These are phyloP conservation scores for Cyanoderma ruficeps DNA, from an alignment of 2,113 vertebrate genomes.

Conservation along the genomic window DNA sequence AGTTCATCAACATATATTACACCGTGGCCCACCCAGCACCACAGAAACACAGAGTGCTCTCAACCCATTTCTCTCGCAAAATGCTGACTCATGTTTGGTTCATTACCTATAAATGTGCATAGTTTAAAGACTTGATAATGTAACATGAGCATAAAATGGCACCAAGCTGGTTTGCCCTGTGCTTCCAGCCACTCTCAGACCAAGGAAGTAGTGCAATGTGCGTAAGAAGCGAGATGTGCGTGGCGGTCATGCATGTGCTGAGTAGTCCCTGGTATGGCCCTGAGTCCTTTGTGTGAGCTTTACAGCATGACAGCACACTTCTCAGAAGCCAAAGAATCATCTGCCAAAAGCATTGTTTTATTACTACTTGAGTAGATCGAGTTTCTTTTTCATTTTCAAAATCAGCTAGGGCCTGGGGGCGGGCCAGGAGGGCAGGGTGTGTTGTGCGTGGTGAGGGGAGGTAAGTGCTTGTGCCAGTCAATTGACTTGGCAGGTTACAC, in stretches of 20 bases:
- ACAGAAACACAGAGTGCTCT: not conserved
- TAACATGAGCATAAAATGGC: not conserved
- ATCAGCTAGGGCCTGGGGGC: not conserved
- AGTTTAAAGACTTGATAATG: not conserved
- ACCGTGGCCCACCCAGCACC: not conserved
- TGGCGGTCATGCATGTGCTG: accelerated
- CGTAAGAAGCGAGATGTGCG: not conserved
- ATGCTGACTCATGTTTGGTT: not conserved
- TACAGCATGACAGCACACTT: not conserved
- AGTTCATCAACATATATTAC: not conserved
- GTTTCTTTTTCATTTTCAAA: not conserved
- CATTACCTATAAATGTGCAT: conserved; percentile 17
- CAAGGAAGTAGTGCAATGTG: not conserved
- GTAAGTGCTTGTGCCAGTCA: not conserved
- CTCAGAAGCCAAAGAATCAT: not conserved
- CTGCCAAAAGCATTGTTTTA: not conserved
- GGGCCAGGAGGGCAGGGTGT: not conserved
- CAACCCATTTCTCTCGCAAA: not conserved
- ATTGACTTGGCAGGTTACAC: not conserved
- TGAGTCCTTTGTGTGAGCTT: not conserved
- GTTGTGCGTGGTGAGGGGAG: not conserved
- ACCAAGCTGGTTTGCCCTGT: not conserved
- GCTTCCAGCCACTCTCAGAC: not conserved
- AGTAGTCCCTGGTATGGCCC: not conserved
- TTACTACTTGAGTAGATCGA: not conserved